Base-by-base conservation (phyloP, 1,140 invertebrate species). In the Vollenhovia emeryi region DNA sequence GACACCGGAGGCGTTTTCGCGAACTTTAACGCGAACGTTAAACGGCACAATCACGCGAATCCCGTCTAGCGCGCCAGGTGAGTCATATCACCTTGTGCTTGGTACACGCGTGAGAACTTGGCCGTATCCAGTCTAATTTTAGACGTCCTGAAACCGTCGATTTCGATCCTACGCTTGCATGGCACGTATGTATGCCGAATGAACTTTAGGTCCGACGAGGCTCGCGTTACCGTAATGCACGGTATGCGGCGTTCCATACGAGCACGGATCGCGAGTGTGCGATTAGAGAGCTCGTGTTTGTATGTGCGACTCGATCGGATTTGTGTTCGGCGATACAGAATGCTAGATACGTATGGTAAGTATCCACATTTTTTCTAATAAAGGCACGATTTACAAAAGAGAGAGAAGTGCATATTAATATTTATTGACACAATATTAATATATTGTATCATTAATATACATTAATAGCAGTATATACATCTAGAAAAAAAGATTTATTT, bases 101-200 rank as follows among this genome's bases (percentile, higher is more conserved):
- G 57, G 40, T 33, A n/a, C 18, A n/a, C 57, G 45, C 52, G 50
- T 62, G 71, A 75, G 18, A 82, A 59, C 48, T 57, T 18, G 43
- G 45, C 36, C n/a, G 11, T 74, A 66, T 48, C 18, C 27, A n/a
- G 33, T 50, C 85, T 87, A 87, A 88, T 87, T 85, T 88, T 87
- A 88, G 87, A 84, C n/a, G 13, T 52, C n/a, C 69, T 40, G 55
- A 85, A 89, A 69, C 55, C 66, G 60, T 66, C 59, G 40, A 76
- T 69, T 89, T 55, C 45, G 43, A 57, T 59, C 50, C 68, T 45
- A 43, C 21, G 36, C 33, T 33, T 75, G 13, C 27, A 80, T 43
- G 43, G 36, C 33, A n/a, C 59, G 13, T 18, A 80, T 43, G 43
- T 71, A 43, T 71, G 2, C 18, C 62, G 50, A 73, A 40, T 57